Percentiles rank a stretch among this genome's conserved stretches.
Evolutionary conservation across 2,797 vertebrate genomes (phyloP).

Genomic region (Tenualosa ilisha): DNA sequence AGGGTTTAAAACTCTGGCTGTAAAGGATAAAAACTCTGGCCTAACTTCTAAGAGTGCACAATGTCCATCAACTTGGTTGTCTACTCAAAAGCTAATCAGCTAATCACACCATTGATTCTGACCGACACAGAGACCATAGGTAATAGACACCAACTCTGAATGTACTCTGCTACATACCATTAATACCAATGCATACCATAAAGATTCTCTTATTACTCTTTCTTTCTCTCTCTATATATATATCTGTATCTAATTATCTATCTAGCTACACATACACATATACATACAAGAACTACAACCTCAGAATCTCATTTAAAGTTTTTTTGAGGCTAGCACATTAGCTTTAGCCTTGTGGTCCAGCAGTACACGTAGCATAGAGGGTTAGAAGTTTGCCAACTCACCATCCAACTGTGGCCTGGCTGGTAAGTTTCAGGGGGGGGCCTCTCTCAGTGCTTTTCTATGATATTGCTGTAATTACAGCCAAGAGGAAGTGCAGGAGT

Average conservation of each 20-base stretch:
- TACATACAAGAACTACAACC: not conserved
- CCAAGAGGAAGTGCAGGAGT: conserved; percentile 1
- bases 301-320: not conserved
- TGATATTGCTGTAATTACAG: not conserved
- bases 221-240: not conserved
- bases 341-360: not conserved
- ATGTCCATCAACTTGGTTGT: not conserved
- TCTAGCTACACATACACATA: not conserved
- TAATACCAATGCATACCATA: not conserved
- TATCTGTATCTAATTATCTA: too few relatives aligned
- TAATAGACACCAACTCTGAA: not conserved
- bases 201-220: not conserved
- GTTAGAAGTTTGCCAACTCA: not conserved
- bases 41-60: not conserved
- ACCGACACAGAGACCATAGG: not conserved
- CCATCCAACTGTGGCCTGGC: not conserved
- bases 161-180: not conserved
- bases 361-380: not conserved
- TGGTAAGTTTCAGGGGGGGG: not conserved
- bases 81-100: not conserved
- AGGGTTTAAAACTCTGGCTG: not conserved
- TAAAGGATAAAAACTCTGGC: not conserved
- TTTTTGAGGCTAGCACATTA: not conserved
- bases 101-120: not conserved
- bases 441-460: not conserved